Evolutionary conservation across 2,113 vertebrate genomes (phyloP), one percentile per base, ranked within the genome.

Genomic region (Vulpes ferrilata): DNA sequence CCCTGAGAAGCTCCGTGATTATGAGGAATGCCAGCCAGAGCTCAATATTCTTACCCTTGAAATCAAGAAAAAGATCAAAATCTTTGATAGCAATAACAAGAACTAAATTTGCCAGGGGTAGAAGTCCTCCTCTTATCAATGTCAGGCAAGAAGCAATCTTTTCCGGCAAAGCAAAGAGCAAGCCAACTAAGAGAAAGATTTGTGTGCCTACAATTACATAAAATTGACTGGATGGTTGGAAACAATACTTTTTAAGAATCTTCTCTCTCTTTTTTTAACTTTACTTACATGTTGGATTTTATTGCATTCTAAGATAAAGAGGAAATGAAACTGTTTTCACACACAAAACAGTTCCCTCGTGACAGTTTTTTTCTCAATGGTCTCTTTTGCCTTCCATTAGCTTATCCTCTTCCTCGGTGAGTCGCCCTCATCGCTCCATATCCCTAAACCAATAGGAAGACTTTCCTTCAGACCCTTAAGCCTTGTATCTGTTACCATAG

Each of bases 401-500:
- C 62, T 95, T 85, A 81, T 84, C n/a, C n/a, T 96, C 64, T 95
- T 91, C 90, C 55, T 96, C 53, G 43, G 60, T 78, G 78, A 95
- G 32, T 91, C 55, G 91, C 59, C 25, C 53, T 97, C 90, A 90
- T 88, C 11, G 43, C 43, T 90, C 84, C 85, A 88, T 80, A 96
- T 95, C 95, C 62, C 78, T 97, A 92, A 97, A 78, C 88, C 95
- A 98, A 96, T 82, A 96, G 92, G 88, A 97, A 96, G 60, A 98
- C 88, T 98, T 96, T 96, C 48, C 90, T 92, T 92, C 90, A 96
- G 84, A 96, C 62, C 92, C 90, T 96, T 90, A 97, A 97, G 88
- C 59, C 71, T 88, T 93, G 55, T 91, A 96, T 98, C 92, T 94
- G 97, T 98, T 98, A 98, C 96, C 95, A 98, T 97, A 98, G 96